Conservation (phyloP, 35 echinoderm and acorn worm genomes). For the Diadema setosum region DNA sequence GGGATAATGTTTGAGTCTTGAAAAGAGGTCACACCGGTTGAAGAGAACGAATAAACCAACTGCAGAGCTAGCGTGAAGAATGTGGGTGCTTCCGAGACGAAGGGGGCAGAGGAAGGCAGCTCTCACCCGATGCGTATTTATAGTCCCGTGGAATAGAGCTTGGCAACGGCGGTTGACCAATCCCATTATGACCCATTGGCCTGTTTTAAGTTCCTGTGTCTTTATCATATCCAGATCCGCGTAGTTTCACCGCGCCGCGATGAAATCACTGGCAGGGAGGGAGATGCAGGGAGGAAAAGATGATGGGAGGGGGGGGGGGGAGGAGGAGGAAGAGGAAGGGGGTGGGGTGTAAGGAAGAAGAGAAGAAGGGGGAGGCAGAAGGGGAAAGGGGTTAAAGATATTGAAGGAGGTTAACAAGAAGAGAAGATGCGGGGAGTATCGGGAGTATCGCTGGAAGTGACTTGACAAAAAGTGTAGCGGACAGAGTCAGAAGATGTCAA, state of each 20-base stretch:
- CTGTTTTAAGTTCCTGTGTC: not conserved
- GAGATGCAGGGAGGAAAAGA: not conserved
- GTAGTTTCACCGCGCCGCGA: not conserved
- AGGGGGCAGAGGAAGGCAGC: not conserved
- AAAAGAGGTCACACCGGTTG: no score
- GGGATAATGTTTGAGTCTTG: no score
- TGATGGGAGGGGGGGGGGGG: not conserved
- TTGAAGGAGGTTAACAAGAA: no score
- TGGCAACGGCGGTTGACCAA: not conserved
- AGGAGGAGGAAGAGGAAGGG: not conserved
- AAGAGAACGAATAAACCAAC: no score
- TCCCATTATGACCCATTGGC: not conserved
- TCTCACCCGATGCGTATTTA: not conserved
- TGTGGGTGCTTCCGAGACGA: not conserved
- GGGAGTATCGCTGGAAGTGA: no score
- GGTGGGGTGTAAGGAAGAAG: not conserved
- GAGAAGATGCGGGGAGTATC: no score
- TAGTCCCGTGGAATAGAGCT: not conserved
- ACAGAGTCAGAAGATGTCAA: no score
- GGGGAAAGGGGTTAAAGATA: no score
- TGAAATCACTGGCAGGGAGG: not conserved
- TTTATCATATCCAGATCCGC: not conserved
- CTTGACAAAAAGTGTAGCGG: no score
- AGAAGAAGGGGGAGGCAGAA: not conserved
- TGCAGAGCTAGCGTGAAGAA: not conserved